Evolutionary conservation across 2,888 invertebrate species (phyloP).

Genomic region (Caenorhabditis angaria): DNA sequence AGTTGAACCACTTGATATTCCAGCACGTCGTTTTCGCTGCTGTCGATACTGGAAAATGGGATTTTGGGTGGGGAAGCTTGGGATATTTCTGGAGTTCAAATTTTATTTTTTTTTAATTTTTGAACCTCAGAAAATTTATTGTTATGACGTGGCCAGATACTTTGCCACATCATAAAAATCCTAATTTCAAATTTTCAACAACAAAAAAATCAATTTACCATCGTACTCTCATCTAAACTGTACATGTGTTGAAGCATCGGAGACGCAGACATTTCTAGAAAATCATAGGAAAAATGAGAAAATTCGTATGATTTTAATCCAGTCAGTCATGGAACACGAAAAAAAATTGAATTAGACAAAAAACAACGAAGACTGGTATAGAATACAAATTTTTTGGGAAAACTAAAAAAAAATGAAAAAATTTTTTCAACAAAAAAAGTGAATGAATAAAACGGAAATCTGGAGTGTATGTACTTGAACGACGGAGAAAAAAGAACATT

Average conservation of each 20-base stretch:
- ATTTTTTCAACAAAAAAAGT: no score
- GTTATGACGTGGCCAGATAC: no score
- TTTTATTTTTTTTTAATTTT: no score
- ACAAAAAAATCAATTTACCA: constrained; percentile 11
- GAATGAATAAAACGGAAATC: no score
- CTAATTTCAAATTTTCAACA: not conserved
- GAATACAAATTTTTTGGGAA: no score
- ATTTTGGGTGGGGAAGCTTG: no score
- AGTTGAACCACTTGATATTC: constrained; percentile 50
- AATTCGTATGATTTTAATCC: not conserved
- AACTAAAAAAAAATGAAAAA: no score
- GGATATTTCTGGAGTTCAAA: no score
- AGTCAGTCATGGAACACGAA: not conserved
- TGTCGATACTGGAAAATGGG: constrained; percentile 51
- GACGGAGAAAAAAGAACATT: not conserved
- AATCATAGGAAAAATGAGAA: not conserved
- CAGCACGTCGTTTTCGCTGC: constrained; percentile 53
- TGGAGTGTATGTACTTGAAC: no score
- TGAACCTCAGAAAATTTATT: no score
- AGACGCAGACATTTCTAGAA: constrained; percentile 28
- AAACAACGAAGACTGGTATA: no score
- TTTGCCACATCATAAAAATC: not conserved
- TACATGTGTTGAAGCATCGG: constrained; percentile 55
- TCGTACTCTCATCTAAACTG: constrained; percentile 50
- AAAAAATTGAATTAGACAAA: not conserved